A percentile compares a stretch with the other conserved stretches of the same genome.
phyloP scores from a whole-genome alignment of 2,888 invertebrate species.

The Orthosia gothica region DNA sequence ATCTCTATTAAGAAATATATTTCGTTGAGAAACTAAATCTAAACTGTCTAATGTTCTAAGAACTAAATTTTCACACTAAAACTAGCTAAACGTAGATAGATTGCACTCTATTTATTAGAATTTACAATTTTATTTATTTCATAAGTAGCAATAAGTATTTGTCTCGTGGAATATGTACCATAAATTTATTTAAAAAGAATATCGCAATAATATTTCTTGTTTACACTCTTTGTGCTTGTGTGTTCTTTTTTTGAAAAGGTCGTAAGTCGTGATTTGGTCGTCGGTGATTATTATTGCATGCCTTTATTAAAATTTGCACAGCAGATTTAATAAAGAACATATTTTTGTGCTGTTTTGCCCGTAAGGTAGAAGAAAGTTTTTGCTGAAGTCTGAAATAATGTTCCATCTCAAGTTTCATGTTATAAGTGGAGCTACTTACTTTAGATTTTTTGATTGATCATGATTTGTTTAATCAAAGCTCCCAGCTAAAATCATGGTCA shows the following conservation, averaged over 20 bases:
- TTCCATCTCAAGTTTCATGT: background rate
- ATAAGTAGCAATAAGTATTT: slow-evolving; percentile 61
- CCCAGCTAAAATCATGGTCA: background rate
- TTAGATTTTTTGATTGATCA: background rate
- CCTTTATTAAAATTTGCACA: background rate
- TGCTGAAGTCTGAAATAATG: background rate
- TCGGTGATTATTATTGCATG: background rate
- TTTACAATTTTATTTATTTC: slow-evolving; percentile 68
- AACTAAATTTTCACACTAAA: slow-evolving; percentile 75
- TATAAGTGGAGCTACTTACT: background rate
- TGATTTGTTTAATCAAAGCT: background rate
- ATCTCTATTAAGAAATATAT: slow-evolving; percentile 48
- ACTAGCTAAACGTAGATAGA: slow-evolving; percentile 77
- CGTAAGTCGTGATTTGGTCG: slow-evolving; percentile 31
- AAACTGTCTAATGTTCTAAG: slow-evolving; percentile 65
- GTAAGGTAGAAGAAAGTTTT: background rate
- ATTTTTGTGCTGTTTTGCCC: background rate
- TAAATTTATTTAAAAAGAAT: slow-evolving; percentile 47
- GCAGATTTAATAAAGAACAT: background rate
- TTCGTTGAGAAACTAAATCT: slow-evolving; percentile 58
- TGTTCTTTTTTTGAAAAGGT: slow-evolving; percentile 47
- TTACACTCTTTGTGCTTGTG: slow-evolving; percentile 44
- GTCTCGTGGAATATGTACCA: slow-evolving; percentile 59
- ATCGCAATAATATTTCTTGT: slow-evolving; percentile 54
- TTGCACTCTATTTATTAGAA: slow-evolving; percentile 77